Evolutionary conservation across 2,113 vertebrate genomes (phyloP).

Genomic region (Setophaga petechia): DNA sequence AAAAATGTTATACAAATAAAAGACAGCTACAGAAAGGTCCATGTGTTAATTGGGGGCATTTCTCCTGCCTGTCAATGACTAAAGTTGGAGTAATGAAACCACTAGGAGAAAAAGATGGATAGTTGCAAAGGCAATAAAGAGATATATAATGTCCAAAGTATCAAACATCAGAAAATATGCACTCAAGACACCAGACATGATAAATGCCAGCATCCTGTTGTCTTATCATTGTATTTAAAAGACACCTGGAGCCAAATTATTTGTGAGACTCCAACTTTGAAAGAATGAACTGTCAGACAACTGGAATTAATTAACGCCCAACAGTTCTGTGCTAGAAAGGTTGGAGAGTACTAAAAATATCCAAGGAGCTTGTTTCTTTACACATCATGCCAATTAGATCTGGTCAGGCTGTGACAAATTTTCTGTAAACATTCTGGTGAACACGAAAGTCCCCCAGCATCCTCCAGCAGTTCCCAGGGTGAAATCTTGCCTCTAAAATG

Average conservation of each 20-base stretch:
- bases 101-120: background rate
- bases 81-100: background rate
- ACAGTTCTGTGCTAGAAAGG: background rate
- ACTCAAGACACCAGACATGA: background rate
- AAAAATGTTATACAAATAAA: background rate
- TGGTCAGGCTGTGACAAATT: slow-evolving; percentile 1
- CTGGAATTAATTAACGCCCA: slow-evolving; percentile 20
- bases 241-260: background rate
- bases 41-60: slow-evolving; percentile 1
- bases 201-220: background rate
- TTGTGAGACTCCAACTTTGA: background rate
- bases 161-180: background rate
- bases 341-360: slow-evolving; percentile 1
- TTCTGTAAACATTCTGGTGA: background rate
- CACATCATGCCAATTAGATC: background rate
- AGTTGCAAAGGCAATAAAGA: background rate
- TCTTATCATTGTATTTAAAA: background rate
- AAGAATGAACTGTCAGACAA: background rate
- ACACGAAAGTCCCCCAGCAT: background rate
- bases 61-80: background rate
- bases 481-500: background rate
- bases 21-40: background rate
- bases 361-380: background rate
- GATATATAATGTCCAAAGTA: background rate
- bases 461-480: background rate